Evolutionary conservation across 1,140 invertebrate species (phyloP).

Genomic region (Lepidurus packardi): DNA sequence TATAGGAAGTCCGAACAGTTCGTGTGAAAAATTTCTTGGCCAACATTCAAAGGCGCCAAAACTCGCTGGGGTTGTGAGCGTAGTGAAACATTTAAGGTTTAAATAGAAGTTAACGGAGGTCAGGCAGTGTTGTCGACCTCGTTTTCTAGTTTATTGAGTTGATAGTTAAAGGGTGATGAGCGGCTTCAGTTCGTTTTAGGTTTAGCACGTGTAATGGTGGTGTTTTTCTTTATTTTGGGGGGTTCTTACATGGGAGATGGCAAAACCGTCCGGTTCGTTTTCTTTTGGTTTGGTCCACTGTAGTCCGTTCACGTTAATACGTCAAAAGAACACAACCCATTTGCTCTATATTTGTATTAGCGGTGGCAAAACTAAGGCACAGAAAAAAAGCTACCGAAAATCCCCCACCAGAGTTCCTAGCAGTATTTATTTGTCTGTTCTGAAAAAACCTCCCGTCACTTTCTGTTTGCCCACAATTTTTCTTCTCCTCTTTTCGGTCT

Average conservation of each 20-base stretch:
- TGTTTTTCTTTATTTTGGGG: not conserved
- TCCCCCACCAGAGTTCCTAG: slow-evolving; percentile 13
- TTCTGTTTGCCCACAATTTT: not conserved
- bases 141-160: not conserved
- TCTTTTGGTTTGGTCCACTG: not conserved
- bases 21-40: not conserved
- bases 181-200: not conserved
- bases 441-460: not conserved
- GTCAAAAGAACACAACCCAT: not conserved
- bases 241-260: not conserved
- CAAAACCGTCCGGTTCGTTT: slow-evolving; percentile 9
- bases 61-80: slow-evolving; percentile 20
- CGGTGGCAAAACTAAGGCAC: slow-evolving; percentile 1
- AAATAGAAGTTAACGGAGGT: not conserved
- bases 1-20: not conserved
- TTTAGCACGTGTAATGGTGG: not conserved
- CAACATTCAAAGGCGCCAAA: not conserved
- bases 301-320: slow-evolving; percentile 5
- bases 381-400: not conserved
- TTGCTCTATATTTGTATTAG: slow-evolving; percentile 16
- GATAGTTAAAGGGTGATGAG: not conserved
- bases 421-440: not conserved
- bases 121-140: not conserved
- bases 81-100: not conserved
- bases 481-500: not conserved